Evolutionary conservation across 1,140 invertebrate species (phyloP), one percentile per base, ranked within the genome.

Genomic region (Vanessa atalanta): DNA sequence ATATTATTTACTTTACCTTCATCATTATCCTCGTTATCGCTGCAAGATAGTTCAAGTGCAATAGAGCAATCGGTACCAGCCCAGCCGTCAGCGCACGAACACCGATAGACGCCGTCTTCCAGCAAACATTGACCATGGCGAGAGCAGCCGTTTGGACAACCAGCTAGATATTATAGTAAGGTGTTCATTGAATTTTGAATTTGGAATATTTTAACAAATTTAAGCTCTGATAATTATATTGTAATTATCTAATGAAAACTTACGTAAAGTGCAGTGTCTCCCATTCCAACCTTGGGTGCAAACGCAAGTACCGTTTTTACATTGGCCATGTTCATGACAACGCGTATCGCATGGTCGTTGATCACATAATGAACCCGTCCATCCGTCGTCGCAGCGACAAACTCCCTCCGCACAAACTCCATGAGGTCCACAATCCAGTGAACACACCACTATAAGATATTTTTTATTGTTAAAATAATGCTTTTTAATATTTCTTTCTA

Each of bases 271-370:
- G 93, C 98, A 99, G 86, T 99, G 98, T 83, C 96, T 95, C 76
- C 98, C 98, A 93, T 99, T 99, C 98, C 98, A 99, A 70, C 99
- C 99, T 90, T 98, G 97, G 20, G 97, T 96, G 91, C 99, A 99
- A 57, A 98, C 96, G 90, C 99, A 99, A 31, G 97, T 99, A 47
- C 99, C 99, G 90, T 99, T 99, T 86, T 97, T 96, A 92, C 99
- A 99, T 88, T 98, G 97, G 0, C 99, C 99, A 84, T 98, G 97
- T 80, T 98, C 97, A n/a, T 96, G 95, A 88, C 98, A 98, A 67
- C 99, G 96, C n/a, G 95, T 88, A 86, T 98, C 97, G 91, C 98
- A 98, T 14, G 97, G 96, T 74, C 97, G 94, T 83, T 97, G 96
- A 89, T 99, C 97, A 89, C 98, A 99, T 63, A 96, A 95, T 60